Base-by-base conservation (phyloP, 2,113 vertebrate species). In the Arothron firmamentum region DNA sequence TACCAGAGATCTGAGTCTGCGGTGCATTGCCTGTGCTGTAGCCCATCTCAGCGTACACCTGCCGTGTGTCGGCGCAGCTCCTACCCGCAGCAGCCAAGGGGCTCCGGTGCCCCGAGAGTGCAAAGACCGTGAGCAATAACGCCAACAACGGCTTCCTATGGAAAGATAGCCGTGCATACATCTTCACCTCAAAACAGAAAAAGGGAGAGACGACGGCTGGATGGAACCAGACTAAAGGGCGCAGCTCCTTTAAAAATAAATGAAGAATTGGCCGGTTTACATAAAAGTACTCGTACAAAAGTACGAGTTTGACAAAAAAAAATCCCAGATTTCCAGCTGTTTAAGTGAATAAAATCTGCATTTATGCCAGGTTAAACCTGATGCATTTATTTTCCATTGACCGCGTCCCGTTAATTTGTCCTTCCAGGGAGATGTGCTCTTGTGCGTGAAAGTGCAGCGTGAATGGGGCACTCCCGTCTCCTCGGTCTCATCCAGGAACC, bases 41-140 rank as follows among this genome's bases (percentile, higher is more conserved):
- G 28, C 93, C 93, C 78, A 91, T 92, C 65, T 91, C 90, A 14
- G 90, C 83, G 80, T 93, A 92, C 85, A 90, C 91, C 83, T 92
- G 93, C 74, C 92, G 90, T 64, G 91, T 92, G 72, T 94, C 93
- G 43, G 86, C 75, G 85, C 94, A 95, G 88, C 90, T 93, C 80
- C 91, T 88, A 59, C 85, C 85, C 78, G 88, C 90, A 66, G 85
- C 66, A 81, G 81, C 82, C 62, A 21, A 82, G 63, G 73, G 84
- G 85, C 80, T 84, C 31, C 79, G 76, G 38, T 56, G 75, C 61
- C 68, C 59, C 41, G 71, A 69, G 60, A 83, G 85, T 18, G 60
- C 75, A 52, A 63, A 75, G 4, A 66, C 55, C 42, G 79, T 10
- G 51, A 63, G 82, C 59, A 88, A 76, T 51, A 80, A 45, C 53